A percentile compares a stretch with the other conserved stretches of the same genome.
Conservation (phyloP, 2,113 vertebrate genomes). For the Peromyscus polionotus region DNA sequence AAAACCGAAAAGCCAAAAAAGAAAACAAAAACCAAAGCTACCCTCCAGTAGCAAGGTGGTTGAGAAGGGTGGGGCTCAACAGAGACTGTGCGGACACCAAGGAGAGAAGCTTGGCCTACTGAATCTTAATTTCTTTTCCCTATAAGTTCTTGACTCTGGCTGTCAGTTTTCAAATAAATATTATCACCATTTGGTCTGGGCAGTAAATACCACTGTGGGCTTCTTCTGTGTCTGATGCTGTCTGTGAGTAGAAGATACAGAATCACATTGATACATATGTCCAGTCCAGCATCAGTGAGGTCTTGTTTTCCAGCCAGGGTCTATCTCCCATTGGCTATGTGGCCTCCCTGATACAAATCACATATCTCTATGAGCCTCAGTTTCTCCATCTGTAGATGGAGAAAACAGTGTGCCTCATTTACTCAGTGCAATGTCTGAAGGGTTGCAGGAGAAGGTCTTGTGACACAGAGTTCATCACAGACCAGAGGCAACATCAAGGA, state of each 20-base stretch:
- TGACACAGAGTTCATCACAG: not conserved
- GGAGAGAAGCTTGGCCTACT: not conserved
- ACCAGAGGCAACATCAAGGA: not conserved
- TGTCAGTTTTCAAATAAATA: not conserved
- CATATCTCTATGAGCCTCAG: not conserved
- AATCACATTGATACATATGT: not conserved
- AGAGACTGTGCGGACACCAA: not conserved
- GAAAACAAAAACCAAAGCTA: not conserved
- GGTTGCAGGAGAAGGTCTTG: not conserved
- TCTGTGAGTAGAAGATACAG: not conserved
- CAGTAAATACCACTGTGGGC: not conserved
- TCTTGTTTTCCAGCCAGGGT: not conserved
- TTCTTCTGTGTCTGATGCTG: not conserved
- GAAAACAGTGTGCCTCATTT: no score
- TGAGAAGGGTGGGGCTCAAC: no score
- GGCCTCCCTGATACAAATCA: not conserved
- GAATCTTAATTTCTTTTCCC: not conserved
- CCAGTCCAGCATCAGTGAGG: not conserved
- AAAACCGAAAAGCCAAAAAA: not conserved
- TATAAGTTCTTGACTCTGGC: not conserved
- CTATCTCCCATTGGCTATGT: no score
- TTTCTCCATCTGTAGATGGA: not conserved
- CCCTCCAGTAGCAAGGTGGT: not conserved
- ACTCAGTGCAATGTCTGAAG: not conserved
- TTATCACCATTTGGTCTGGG: not conserved